Base-by-base conservation (phyloP, 1,140 invertebrate genomes). In the Drosophila kanapiae region DNA sequence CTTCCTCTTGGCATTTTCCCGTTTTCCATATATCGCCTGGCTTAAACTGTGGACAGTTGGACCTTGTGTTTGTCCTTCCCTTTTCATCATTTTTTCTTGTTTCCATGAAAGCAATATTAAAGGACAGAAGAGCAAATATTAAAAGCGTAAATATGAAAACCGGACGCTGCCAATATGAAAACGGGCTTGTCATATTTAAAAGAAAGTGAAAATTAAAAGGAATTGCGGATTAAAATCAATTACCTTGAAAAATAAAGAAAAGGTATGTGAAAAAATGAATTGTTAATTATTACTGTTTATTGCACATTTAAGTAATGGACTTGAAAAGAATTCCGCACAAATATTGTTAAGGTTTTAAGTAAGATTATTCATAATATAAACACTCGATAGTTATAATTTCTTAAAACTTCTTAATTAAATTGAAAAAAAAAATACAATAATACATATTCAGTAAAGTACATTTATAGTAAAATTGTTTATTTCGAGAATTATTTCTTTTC, bases 21-120 rank as follows among this genome's bases (percentile, higher is more conserved):
- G 18, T 75, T 40, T 67, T 38, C 7, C 40, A 49, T 48, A 48
- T 35, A 33, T 49, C 27, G 38, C 38, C 27, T 33, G n/a, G 49
- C 35, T 54, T 75, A 42, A 75, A 35, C 49, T 63, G 69, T 48
- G 56, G 33, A 60, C 31, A 31, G 23, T 14, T 11, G 27, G 18
- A 60, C 18, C 16, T 14, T 53, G 27, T 42, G 14, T 51, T 70
- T 59, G 27, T 37, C 33, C 13, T 43, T 27, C 40, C 18, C 23
- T 29, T 42, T 48, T 31, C 38, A 18, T 38, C 27, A 9, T 51
- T 53, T 49, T 51, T 37, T 23, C 7, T 31, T 38, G 18, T 60
- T 23, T 40, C 16, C 69, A 74, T 63, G 14, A 68, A 27, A 51
- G 45, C 27, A 51, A 75, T 75, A 63, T 75, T 75, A 63, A 75